phyloP scores from a whole-genome alignment of 2,113 vertebrate species.

The Myanophis thanlyinensis region DNA sequence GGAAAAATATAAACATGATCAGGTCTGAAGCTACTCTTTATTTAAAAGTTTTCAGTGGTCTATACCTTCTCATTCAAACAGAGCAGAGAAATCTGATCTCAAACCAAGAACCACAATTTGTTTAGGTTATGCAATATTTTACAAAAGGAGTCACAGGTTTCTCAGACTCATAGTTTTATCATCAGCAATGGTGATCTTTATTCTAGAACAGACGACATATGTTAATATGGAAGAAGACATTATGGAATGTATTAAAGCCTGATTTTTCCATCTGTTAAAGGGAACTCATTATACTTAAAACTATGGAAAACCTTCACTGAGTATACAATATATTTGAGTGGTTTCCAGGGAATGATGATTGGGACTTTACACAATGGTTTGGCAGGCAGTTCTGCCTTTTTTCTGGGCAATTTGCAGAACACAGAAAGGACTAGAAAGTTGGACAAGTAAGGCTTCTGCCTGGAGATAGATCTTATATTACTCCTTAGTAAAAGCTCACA shows the following conservation, averaged over 20 bases:
- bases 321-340: not conserved
- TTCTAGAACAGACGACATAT: not conserved
- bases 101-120: not conserved
- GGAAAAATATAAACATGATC: not conserved
- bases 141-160: not conserved
- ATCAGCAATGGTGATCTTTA: not conserved
- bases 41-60: not conserved
- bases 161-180: not conserved
- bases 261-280: not conserved
- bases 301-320: not conserved
- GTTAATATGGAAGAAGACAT: not conserved
- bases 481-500: not conserved
- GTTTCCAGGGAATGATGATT: not conserved
- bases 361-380: not conserved
- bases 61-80: not conserved
- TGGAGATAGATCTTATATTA: not conserved
- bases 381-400: not conserved
- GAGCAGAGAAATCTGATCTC: not conserved
- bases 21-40: not conserved
- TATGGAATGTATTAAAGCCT: not conserved
- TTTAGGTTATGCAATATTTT: not conserved
- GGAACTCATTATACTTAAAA: not conserved
- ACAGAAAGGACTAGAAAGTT: not conserved
- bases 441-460: not conserved
- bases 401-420: not conserved